Conservation (phyloP, 2,113 vertebrate genomes). For the Scomber japonicus region DNA sequence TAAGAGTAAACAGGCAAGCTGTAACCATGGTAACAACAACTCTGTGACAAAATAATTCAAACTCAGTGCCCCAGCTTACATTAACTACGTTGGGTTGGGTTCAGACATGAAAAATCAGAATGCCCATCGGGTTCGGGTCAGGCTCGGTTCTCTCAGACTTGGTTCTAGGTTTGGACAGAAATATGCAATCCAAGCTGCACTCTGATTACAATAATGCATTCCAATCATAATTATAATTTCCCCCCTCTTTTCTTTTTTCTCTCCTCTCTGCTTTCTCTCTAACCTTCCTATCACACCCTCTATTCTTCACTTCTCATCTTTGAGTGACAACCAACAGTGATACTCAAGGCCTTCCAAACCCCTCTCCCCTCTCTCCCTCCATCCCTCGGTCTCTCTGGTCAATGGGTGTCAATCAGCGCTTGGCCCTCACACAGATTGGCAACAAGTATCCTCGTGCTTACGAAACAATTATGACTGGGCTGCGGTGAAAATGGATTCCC, state of each 20-base stretch:
- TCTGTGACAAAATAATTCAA: too few relatives aligned
- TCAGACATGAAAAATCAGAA: too few relatives aligned
- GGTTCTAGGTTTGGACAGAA: too few relatives aligned
- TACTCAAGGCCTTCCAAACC: slow-evolving; percentile 69
- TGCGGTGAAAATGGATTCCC: slow-evolving; percentile 93
- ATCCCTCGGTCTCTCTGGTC: slow-evolving; percentile 83
- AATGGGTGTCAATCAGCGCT: slow-evolving; percentile 93
- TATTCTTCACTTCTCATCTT: slow-evolving; percentile 45
- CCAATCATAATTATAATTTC: background rate
- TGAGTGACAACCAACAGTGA: slow-evolving; percentile 75
- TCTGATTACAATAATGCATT: background rate
- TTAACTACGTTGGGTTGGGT: too few relatives aligned
- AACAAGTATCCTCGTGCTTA: slow-evolving; percentile 90
- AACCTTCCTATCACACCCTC: slow-evolving; percentile 20
- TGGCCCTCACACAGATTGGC: slow-evolving; percentile 87
- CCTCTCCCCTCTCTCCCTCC: slow-evolving; percentile 44
- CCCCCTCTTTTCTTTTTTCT: background rate
- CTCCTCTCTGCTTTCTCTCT: background rate
- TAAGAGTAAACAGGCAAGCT: too few relatives aligned
- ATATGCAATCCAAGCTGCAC: too few relatives aligned
- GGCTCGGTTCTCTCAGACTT: too few relatives aligned
- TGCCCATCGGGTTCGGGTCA: too few relatives aligned
- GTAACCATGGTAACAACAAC: too few relatives aligned
- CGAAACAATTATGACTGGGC: slow-evolving; percentile 93
- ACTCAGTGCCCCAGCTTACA: too few relatives aligned